Evolutionary conservation across 2,888 invertebrate species (phyloP).

Genomic region (Cataglyphis rosenhaueri): DNA sequence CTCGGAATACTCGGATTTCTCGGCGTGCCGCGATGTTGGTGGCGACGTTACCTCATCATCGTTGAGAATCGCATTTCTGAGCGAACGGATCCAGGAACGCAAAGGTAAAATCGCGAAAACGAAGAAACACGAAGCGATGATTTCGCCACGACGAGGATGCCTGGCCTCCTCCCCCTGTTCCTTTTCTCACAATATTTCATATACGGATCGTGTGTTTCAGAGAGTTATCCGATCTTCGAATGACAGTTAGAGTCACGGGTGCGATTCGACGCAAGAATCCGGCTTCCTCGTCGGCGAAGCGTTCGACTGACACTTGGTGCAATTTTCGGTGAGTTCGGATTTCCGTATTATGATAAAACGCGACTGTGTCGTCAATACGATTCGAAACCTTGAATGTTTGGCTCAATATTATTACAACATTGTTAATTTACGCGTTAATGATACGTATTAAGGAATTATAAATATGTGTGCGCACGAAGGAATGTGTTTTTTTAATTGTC

Average conservation of each 20-base stretch:
- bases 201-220: neutral
- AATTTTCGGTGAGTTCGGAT: neutral
- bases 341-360: neutral
- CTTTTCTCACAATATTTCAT: neutral
- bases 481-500: neutral
- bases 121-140: neutral
- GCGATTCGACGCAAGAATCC: neutral
- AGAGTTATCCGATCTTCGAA: neutral
- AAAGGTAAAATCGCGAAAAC: neutral
- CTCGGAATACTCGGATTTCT: neutral
- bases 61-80: slow-evolving; percentile 23
- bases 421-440: neutral
- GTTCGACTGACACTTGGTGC: neutral
- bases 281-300: neutral
- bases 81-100: neutral
- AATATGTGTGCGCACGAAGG: neutral
- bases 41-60: slow-evolving; percentile 45
- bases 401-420: neutral
- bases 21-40: neutral
- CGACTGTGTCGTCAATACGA: neutral
- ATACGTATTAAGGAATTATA: neutral
- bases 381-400: neutral
- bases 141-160: neutral
- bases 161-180: neutral
- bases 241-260: neutral